Evolutionary conservation across 2,113 vertebrate species (phyloP), one percentile per base, ranked within the genome.

Genomic region (Excalfactoria chinensis): DNA sequence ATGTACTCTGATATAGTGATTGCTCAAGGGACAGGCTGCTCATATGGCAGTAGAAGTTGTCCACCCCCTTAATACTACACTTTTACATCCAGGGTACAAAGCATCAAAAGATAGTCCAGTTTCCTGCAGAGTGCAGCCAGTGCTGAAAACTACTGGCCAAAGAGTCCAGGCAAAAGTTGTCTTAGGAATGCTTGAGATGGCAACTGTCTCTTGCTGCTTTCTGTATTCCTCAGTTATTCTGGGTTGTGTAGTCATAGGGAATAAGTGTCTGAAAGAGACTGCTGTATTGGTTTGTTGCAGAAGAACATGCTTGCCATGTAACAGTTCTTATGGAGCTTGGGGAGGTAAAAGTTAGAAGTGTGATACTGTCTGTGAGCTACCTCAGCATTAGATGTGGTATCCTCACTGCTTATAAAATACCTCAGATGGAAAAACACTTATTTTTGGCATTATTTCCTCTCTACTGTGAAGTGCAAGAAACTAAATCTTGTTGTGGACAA

Each of bases 391-490:
- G 12, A 35, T 80, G 22, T 51, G 44, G 71, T 89, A 44, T 89
- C 37, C 34, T 79, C 43, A 21, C 25, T 72, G 62, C 35, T 89
- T 91, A 67, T 79, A 70, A 93, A 87, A 72, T 46, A 48, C 87
- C 67, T 82, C 49, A 6, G 64, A 77, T 91, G 35, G 69, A 70
- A 92, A 89, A 89, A 53, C 19, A 20, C n/a, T 84, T 83, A 48
- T 79, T 87, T 63, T 92, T 95, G 89, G 78, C 59, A 46, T 71
- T 56, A 64, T 71, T 77, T 94, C 15, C 7, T 84, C 18, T 82
- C 75, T 43, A 55, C 19, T 70, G 30, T 70, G 18, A 88, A 88
- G 21, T 67, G 25, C 43, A 80, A 63, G 71, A 30, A 62, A 32
- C 32, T 85, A 93, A 87, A 80, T 87, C 49, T 87, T 86, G 69